phyloP scores from a whole-genome alignment of 2,888 invertebrate genomes.

The Drosophila mayaguana region DNA sequence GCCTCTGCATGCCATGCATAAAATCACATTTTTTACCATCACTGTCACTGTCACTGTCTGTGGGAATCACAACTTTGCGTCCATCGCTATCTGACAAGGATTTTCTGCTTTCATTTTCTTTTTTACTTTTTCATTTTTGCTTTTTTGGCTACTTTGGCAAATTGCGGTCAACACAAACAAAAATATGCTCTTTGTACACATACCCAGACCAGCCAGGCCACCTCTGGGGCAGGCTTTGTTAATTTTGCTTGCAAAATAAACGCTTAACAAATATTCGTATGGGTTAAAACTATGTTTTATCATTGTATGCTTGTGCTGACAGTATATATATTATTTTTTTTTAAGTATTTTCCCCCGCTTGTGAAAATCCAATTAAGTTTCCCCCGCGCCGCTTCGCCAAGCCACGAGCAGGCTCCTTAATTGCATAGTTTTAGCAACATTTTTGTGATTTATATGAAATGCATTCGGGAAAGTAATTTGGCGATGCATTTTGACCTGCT shows the following conservation, averaged over 20 bases:
- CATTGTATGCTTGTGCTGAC: conserved; percentile 6
- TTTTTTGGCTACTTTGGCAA: conserved; percentile 37
- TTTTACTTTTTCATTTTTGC: background rate
- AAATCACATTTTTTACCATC: conserved; percentile 4
- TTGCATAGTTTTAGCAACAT: conserved; percentile 51
- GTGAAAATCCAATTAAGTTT: conserved; percentile 52
- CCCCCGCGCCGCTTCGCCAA: background rate
- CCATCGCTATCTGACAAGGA: conserved; percentile 36
- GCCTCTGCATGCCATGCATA: no score
- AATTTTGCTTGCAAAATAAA: conserved; percentile 31
- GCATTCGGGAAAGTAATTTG: conserved; percentile 31
- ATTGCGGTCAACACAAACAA: conserved; percentile 48
- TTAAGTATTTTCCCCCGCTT: conserved; percentile 22
- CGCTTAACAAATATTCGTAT: conserved; percentile 32
- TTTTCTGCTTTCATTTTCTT: conserved; percentile 4
- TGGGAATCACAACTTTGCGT: conserved; percentile 33
- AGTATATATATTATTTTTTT: conserved; percentile 1
- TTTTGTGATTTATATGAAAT: conserved; percentile 40
- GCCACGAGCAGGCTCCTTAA: conserved; percentile 38
- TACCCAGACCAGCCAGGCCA: background rate
- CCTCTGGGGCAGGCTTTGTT: conserved; percentile 37
- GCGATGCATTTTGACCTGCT: conserved; percentile 7
- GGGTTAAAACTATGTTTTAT: conserved; percentile 17
- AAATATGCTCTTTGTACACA: conserved; percentile 26
- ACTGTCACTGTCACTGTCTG: conserved; percentile 12